Conservation (phyloP, 1,140 invertebrate genomes). For the Orchesella cincta region DNA sequence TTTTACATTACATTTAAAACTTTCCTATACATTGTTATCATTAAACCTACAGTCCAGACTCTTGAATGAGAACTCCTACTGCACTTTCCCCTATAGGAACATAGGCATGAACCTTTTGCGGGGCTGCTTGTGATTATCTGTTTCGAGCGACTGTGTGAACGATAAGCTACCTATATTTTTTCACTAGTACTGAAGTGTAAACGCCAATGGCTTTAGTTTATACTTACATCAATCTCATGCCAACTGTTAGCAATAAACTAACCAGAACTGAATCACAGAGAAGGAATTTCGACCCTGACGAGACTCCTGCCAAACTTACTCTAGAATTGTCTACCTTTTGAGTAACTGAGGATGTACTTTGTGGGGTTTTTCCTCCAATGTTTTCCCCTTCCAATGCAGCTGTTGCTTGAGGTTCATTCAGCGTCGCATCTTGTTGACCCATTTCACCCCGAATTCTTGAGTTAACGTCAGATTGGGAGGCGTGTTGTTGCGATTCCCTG, state of each 20-base stretch:
- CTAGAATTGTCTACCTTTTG: background rate
- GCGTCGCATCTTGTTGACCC: background rate
- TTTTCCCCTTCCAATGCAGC: background rate
- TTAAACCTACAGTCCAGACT: no score
- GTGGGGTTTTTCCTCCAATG: background rate
- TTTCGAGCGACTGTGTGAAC: no score
- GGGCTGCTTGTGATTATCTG: no score
- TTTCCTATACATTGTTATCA: no score
- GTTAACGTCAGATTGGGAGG: background rate
- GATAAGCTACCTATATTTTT: background rate
- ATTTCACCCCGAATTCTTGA: background rate
- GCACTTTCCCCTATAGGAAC: no score
- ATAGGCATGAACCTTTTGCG: no score
- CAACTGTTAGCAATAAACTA: background rate
- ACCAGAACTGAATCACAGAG: background rate
- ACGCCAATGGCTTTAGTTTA: background rate
- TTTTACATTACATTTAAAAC: no score
- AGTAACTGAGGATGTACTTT: background rate
- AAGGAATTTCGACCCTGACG: background rate
- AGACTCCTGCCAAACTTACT: background rate
- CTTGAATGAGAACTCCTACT: no score
- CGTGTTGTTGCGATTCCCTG: background rate
- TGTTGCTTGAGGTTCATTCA: slow-evolving; percentile 14
- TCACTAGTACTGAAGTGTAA: background rate
- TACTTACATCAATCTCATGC: background rate